Evolutionary conservation across 1,140 invertebrate genomes (phyloP).

Genomic region (Bombus superbus): DNA sequence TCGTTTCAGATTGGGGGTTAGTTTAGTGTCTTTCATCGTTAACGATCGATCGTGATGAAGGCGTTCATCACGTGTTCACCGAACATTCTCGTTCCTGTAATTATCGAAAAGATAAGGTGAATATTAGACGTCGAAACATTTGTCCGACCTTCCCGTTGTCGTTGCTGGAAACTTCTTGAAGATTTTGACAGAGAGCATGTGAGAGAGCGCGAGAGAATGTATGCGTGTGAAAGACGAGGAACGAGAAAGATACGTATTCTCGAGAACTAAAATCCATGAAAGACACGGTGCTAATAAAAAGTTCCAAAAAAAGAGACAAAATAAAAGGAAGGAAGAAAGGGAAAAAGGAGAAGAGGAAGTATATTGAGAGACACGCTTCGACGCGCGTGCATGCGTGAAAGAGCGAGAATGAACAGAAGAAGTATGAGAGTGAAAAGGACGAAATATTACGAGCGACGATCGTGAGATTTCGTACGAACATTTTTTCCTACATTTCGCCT

Average conservation of each 20-base stretch:
- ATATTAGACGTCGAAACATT: not conserved
- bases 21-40: not conserved
- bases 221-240: not conserved
- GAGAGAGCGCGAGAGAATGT: not conserved
- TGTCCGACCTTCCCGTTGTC: conserved; percentile 26
- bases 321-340: not conserved
- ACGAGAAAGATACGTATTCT: conserved; percentile 40
- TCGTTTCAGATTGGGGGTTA: not conserved
- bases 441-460: conserved; percentile 33
- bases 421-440: conserved; percentile 20
- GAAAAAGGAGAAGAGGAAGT: not conserved
- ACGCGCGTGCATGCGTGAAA: conserved; percentile 27
- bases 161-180: conserved; percentile 41
- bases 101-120: not conserved
- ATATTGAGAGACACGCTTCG: not conserved
- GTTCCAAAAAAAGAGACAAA: conserved; percentile 70
- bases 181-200: not conserved
- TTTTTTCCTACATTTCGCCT: conserved; percentile 22
- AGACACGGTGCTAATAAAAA: conserved; percentile 81
- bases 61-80: not conserved
- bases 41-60: conserved; percentile 7
- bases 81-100: not conserved
- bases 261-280: conserved; percentile 55
- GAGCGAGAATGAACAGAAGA: conserved; percentile 48
- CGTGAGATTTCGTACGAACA: conserved; percentile 53